Conservation (phyloP, 2,113 vertebrate species). For the Tretioscincus oriximinensis region DNA sequence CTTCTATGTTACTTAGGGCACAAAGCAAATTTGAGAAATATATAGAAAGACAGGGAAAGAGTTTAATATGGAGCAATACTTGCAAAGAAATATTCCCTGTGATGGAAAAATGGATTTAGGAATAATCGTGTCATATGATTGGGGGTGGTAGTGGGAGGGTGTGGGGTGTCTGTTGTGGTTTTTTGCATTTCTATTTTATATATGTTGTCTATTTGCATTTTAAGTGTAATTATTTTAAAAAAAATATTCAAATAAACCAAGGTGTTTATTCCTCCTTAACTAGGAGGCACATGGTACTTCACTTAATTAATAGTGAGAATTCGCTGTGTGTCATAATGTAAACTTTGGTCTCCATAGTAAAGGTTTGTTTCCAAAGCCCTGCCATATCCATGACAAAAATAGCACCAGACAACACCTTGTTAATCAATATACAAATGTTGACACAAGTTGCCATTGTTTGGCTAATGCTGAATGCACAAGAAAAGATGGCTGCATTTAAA, state of each 20-base stretch:
- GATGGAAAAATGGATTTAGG: too few species aligned
- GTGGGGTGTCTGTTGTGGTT: too few species aligned
- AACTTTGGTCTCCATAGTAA: not conserved
- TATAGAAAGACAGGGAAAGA: too few species aligned
- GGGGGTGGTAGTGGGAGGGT: too few species aligned
- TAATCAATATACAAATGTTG: not conserved
- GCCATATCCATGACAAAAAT: not conserved
- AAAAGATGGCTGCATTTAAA: conserved; percentile 17
- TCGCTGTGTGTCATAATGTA: not conserved
- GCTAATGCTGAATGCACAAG: not conserved
- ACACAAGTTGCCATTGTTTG: not conserved
- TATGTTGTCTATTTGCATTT: too few species aligned
- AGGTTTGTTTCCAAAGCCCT: not conserved
- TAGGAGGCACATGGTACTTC: not conserved
- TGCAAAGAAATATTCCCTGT: too few species aligned
- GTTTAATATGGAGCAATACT: too few species aligned
- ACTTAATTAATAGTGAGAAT: conserved; percentile 12
- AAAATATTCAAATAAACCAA: not conserved
- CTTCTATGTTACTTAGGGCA: not conserved
- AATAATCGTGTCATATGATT: too few species aligned
- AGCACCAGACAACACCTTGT: not conserved
- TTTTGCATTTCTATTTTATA: too few species aligned
- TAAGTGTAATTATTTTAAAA: too few species aligned
- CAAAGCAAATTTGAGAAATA: too few species aligned
- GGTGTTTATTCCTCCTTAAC: not conserved